Percentiles rank a stretch among this genome's conserved stretches.
Conservation (phyloP, 2,113 vertebrate genomes). For the Etia nguti region DNA sequence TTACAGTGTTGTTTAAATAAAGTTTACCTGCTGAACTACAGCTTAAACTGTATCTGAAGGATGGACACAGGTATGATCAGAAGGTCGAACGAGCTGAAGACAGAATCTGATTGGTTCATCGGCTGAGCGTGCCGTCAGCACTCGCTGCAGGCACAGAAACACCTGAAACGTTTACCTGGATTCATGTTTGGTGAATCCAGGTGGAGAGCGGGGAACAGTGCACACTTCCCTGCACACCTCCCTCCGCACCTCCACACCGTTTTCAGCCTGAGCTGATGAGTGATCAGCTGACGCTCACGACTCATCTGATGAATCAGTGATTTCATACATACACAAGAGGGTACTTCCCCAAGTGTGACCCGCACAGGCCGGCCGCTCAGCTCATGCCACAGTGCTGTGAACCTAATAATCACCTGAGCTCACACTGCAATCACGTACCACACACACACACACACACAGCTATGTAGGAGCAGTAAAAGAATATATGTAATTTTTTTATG, state of each 20-base stretch:
- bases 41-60: neutral
- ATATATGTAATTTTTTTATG: neutral
- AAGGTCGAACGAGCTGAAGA: neutral
- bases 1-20: neutral
- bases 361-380: neutral
- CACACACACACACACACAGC: accelerated
- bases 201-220: neutral
- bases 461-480: neutral
- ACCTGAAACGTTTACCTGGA: neutral
- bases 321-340: neutral
- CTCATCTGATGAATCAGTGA: neutral
- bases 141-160: neutral
- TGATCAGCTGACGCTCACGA: neutral
- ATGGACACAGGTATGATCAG: neutral
- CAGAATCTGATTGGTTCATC: neutral
- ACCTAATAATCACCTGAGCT: neutral
- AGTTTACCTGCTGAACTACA: neutral
- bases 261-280: neutral
- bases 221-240: accelerated
- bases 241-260: neutral
- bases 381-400: neutral
- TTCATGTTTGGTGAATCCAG: neutral
- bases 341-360: neutral
- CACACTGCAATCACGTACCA: neutral
- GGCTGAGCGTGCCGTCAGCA: neutral